Evolutionary conservation across 2,888 invertebrate species (phyloP).

Genomic region (Scaeva pyrastri): DNA sequence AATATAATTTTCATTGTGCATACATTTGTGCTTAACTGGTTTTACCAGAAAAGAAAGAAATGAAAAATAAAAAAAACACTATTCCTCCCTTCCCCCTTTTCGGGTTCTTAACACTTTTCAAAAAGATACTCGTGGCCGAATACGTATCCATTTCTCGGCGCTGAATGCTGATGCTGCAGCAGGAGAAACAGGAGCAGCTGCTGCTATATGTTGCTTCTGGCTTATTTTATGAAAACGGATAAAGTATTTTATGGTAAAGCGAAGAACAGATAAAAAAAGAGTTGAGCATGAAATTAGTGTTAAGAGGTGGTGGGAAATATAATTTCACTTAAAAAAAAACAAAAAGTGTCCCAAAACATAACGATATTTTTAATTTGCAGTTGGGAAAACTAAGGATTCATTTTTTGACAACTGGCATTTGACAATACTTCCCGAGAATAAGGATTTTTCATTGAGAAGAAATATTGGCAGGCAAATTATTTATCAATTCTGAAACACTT

Average conservation of each 20-base stretch:
- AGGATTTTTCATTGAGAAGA: no score
- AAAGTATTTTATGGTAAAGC: constrained; percentile 48
- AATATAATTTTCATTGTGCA: constrained; percentile 69
- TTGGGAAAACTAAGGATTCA: no score
- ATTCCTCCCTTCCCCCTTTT: no score
- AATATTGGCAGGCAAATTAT: no score
- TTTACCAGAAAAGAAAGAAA: constrained; percentile 10
- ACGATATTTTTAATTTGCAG: no score
- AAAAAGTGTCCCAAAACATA: no score
- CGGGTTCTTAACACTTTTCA: neutral
- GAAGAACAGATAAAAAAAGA: constrained; percentile 27
- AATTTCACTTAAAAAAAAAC: no score
- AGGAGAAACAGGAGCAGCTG: neutral
- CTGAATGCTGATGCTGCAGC: neutral
- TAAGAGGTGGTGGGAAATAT: neutral
- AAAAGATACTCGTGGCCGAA: neutral
- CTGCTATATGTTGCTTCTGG: constrained; percentile 31
- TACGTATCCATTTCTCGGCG: neutral
- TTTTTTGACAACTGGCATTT: no score
- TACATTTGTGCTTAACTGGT: constrained; percentile 65
- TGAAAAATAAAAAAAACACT: neutral
- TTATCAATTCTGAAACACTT: no score
- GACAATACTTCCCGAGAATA: no score
- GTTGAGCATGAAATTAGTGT: neutral
- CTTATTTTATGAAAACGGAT: constrained; percentile 42